Evolutionary conservation across 1,140 invertebrate genomes (phyloP).

Genomic region (Lycorma delicatula): DNA sequence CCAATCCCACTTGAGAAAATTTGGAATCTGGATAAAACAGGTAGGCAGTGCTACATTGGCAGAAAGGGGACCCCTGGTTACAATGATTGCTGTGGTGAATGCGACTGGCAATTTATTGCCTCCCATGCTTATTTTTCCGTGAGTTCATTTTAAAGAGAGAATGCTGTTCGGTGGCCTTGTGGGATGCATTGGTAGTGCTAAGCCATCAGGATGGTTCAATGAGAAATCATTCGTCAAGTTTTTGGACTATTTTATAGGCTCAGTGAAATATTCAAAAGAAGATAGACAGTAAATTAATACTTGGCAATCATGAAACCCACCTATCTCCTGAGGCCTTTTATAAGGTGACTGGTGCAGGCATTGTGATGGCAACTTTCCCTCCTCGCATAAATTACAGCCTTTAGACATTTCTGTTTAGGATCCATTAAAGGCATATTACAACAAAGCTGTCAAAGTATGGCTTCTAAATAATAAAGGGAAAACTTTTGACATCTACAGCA

Average conservation of each 20-base stretch:
- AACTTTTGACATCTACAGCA: too few species aligned
- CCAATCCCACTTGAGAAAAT: too few species aligned
- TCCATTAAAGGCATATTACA: too few species aligned
- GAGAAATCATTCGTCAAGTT: constrained; percentile 1
- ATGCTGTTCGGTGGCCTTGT: constrained; percentile 29
- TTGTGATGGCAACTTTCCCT: too few species aligned
- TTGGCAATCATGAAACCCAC: constrained; percentile 37
- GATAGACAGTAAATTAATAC: constrained; percentile 35
- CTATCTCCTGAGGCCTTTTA: constrained; percentile 25
- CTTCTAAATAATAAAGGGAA: too few species aligned
- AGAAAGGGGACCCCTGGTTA: constrained; percentile 31
- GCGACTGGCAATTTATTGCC: constrained; percentile 30
- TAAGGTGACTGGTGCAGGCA: too few species aligned
- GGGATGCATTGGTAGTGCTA: constrained; percentile 23
- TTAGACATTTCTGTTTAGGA: too few species aligned
- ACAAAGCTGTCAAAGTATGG: too few species aligned
- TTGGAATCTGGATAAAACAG: too few species aligned
- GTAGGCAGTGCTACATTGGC: constrained; percentile 27
- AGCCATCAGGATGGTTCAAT: constrained; percentile 16
- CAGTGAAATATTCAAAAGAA: constrained; percentile 25
- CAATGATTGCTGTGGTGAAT: constrained; percentile 24
- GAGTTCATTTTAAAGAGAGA: constrained; percentile 26
- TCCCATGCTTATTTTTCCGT: constrained; percentile 33
- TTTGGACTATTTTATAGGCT: constrained; percentile 27
- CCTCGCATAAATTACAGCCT: too few species aligned